Percentiles rank a stretch among this genome's conserved stretches.
phyloP scores from a whole-genome alignment of 2,797 vertebrate species.

The Anguilla megastoma region DNA sequence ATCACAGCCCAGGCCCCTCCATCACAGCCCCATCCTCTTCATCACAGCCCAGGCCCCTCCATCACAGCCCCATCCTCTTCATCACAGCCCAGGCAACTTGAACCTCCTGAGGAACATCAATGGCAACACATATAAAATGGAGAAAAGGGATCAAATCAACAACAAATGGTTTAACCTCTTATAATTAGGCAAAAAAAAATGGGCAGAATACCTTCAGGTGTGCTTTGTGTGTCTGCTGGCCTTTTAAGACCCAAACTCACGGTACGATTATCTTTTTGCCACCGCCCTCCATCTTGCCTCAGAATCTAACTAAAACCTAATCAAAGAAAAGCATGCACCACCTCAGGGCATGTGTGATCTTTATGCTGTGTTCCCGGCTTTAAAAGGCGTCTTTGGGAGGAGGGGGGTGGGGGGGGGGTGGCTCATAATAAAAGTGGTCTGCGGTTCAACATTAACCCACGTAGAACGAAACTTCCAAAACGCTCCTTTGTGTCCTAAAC shows the following conservation, averaged over 20 bases:
- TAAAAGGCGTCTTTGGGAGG: not conserved
- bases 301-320: slow-evolving; percentile 70
- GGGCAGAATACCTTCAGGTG: slow-evolving; percentile 45
- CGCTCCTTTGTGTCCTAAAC: not conserved
- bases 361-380: slow-evolving; percentile 43
- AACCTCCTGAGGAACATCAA: slow-evolving; percentile 70
- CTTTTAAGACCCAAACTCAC: slow-evolving; percentile 27
- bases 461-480: not conserved
- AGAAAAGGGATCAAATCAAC: slow-evolving; percentile 48
- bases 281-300: slow-evolving; percentile 20
- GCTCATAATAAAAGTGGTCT: not conserved
- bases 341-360: slow-evolving; percentile 52
- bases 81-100: not conserved
- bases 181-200: not conserved
- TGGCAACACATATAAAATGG: slow-evolving; percentile 57
- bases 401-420: not conserved
- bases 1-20: not conserved
- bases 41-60: too few relatives aligned
- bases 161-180: not conserved
- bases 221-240: slow-evolving; percentile 64
- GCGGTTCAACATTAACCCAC: not conserved
- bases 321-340: slow-evolving; percentile 62
- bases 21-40: too few relatives aligned
- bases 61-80: not conserved
- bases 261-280: slow-evolving; percentile 57